Evolutionary conservation across 2,888 invertebrate genomes (phyloP).

Genomic region (Dysmachus trigonus): DNA sequence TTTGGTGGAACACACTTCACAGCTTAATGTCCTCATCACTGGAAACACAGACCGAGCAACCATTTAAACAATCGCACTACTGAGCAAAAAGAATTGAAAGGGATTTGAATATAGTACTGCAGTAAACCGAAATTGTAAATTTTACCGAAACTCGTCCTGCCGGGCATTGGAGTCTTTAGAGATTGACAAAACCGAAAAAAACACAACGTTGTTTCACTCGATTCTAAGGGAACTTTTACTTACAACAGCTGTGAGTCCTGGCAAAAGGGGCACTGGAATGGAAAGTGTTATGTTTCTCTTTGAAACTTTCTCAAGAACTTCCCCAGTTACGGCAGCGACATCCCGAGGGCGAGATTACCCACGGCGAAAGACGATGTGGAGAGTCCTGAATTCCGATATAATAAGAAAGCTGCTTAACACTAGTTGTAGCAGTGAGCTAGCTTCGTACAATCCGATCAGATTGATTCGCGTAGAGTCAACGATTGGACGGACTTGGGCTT

Average conservation of each 20-base stretch:
- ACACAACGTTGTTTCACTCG: background rate
- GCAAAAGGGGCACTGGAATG: background rate
- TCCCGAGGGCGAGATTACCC: background rate
- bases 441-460: background rate
- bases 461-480: background rate
- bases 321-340: background rate
- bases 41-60: background rate
- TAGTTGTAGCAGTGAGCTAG: background rate
- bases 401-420: background rate
- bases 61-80: background rate
- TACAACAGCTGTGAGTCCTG: background rate
- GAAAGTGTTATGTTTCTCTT: constrained; percentile 17
- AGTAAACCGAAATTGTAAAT: background rate
- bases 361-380: background rate
- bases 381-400: too few species aligned
- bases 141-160: background rate
- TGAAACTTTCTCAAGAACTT: constrained; percentile 15
- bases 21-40: background rate
- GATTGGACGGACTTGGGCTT: background rate
- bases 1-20: background rate
- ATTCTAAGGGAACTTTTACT: background rate
- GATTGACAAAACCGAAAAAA: background rate
- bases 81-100: background rate
- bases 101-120: background rate
- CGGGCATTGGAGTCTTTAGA: background rate